Percentiles rank a stretch among this genome's conserved stretches.
Evolutionary conservation across 2,888 invertebrate genomes (phyloP).

Genomic region (Drosophila koepferae): DNA sequence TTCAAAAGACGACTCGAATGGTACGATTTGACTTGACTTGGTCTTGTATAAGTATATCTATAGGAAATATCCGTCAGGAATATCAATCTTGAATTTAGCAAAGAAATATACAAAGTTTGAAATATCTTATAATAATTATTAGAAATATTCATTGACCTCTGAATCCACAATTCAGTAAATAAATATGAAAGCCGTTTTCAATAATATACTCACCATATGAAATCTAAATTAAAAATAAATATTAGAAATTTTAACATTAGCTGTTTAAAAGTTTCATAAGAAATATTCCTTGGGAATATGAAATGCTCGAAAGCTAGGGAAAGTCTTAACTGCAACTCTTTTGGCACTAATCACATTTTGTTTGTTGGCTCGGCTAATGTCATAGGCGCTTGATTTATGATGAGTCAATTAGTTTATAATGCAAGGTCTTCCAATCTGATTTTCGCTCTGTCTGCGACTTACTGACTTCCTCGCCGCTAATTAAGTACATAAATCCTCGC

Average conservation of each 20-base stretch:
- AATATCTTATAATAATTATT: too few relatives aligned
- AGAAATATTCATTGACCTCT: too few relatives aligned
- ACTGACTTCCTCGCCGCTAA: constrained; percentile 44
- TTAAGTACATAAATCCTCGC: constrained; percentile 62
- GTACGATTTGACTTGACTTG: too few relatives aligned
- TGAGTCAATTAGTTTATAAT: constrained; percentile 38
- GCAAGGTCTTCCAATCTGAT: constrained; percentile 16
- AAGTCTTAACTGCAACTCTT: background rate
- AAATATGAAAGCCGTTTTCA: background rate
- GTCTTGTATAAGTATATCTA: too few relatives aligned
- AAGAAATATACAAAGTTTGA: too few relatives aligned
- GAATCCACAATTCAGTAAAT: background rate
- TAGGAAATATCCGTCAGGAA: too few relatives aligned
- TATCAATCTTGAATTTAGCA: too few relatives aligned
- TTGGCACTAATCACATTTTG: background rate
- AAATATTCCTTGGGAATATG: background rate
- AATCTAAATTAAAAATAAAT: too few relatives aligned
- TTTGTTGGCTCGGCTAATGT: constrained; percentile 6
- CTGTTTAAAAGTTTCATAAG: background rate
- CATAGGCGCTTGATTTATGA: constrained; percentile 11
- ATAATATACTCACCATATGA: too few relatives aligned
- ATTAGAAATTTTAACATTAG: too few relatives aligned
- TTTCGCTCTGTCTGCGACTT: constrained; percentile 8
- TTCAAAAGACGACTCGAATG: background rate
- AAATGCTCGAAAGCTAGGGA: background rate